phyloP scores from a whole-genome alignment of 1,140 invertebrate genomes.

The Ips nitidus region DNA sequence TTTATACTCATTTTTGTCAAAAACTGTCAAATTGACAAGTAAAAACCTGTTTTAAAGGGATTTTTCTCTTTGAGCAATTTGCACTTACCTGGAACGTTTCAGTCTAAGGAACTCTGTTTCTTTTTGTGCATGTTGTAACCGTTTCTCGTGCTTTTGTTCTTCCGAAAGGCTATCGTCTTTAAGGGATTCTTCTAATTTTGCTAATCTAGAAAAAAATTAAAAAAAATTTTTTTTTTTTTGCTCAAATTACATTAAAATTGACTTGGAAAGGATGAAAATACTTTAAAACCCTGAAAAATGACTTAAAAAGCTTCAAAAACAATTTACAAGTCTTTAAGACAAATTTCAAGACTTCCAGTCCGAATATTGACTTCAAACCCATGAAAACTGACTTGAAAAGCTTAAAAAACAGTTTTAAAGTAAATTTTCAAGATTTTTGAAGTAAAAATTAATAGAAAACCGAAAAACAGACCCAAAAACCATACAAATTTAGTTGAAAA shows the following conservation, averaged over 20 bases:
- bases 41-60: no score
- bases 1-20: no score
- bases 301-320: neutral
- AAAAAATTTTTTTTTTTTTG: neutral
- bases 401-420: no score
- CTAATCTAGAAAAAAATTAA: constrained; percentile 62
- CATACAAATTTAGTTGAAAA: no score
- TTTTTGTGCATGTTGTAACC: constrained; percentile 94
- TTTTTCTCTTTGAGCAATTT: neutral
- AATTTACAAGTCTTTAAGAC: no score
- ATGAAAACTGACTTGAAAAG: no score
- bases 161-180: constrained; percentile 89
- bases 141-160: constrained; percentile 82
- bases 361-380: no score
- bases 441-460: neutral
- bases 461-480: no score
- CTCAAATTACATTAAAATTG: constrained; percentile 18
- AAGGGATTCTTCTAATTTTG: constrained; percentile 90
- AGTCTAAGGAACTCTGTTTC: constrained; percentile 97
- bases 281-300: neutral
- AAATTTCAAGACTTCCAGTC: no score
- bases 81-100: constrained; percentile 71
- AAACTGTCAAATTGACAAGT: no score
- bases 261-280: neutral
- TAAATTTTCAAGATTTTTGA: no score